Percentiles rank a stretch among this genome's conserved stretches.
phyloP scores from a whole-genome alignment of 92 coral and sea anemone genomes.

The Zoanthus solanderi region DNA sequence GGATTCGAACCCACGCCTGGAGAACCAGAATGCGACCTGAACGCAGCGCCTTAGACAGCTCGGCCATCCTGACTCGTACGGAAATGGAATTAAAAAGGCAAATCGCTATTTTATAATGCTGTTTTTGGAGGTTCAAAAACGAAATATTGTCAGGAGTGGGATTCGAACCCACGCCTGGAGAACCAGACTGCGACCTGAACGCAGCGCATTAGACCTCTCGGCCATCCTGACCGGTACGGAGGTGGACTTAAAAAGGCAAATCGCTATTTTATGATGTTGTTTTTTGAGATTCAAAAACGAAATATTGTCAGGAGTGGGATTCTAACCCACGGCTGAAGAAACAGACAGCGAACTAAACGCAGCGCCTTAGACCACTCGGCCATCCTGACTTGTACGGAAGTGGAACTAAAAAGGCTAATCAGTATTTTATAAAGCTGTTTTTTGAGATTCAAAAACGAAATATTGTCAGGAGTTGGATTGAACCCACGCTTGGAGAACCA shows the following conservation, averaged over 20 bases:
- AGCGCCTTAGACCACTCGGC: slow-evolving; percentile 99
- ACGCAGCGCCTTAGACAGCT: slow-evolving; percentile 99
- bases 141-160: no score
- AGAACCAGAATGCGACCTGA: slow-evolving; percentile 99
- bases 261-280: no score
- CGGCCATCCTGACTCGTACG: slow-evolving; percentile 99
- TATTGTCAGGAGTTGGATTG: slow-evolving; percentile 90
- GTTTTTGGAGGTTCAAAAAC: no score
- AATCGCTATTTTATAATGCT: no score
- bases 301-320: slow-evolving; percentile 94
- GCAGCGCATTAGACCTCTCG: slow-evolving; percentile 98
- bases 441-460: no score
- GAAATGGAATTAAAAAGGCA: no score
- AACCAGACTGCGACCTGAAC: slow-evolving; percentile 99
- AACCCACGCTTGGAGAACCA: slow-evolving; percentile 99
- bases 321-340: slow-evolving; percentile 99
- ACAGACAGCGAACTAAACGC: slow-evolving; percentile 99
- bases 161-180: slow-evolving; percentile 99
- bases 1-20: slow-evolving; percentile 99
- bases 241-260: no score
- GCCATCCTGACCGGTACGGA: no score
- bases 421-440: no score
- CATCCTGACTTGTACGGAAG: no score
- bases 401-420: no score
- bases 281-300: no score